These are phyloP conservation scores for Drosophila maculinotata DNA, from an alignment of 2,888 invertebrate genomes.

Conservation along the genomic window DNA sequence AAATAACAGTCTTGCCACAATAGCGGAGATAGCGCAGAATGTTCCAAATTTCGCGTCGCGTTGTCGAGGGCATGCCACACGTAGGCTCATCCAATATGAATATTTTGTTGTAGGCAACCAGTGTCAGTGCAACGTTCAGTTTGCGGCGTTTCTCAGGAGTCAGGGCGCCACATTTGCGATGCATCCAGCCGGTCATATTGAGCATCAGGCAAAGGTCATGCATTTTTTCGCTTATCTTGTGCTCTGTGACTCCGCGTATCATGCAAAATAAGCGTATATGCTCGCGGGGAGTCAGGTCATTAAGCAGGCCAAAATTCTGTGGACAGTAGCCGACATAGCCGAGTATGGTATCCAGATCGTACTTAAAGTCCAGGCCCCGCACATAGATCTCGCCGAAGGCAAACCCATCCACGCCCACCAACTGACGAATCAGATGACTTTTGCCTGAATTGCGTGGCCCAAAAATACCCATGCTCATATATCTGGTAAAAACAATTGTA, in stretches of 20 bases:
- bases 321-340: slow-evolving; percentile 88
- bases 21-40: slow-evolving; percentile 89
- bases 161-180: slow-evolving; percentile 87
- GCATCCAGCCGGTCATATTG: slow-evolving; percentile 87
- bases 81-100: slow-evolving; percentile 89
- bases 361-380: slow-evolving; percentile 86
- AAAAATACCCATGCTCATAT: slow-evolving; percentile 91
- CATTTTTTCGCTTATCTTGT: slow-evolving; percentile 75
- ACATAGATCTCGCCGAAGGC: slow-evolving; percentile 90
- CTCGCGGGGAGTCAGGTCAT: slow-evolving; percentile 89
- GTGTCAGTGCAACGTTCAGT: slow-evolving; percentile 89
- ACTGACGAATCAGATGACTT: slow-evolving; percentile 93
- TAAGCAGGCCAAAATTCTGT: slow-evolving; percentile 89
- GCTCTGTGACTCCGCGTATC: slow-evolving; percentile 87
- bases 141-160: slow-evolving; percentile 90
- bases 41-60: slow-evolving; percentile 92
- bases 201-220: slow-evolving; percentile 86
- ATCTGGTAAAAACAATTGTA: no score
- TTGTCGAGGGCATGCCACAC: slow-evolving; percentile 88
- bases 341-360: slow-evolving; percentile 86
- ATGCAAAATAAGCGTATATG: slow-evolving; percentile 88
- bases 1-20: slow-evolving; percentile 90
- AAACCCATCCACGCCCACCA: slow-evolving; percentile 91
- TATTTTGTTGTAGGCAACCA: slow-evolving; percentile 89
- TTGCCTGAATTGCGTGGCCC: slow-evolving; percentile 94